These are phyloP conservation scores for Drosophila sucinea DNA, from an alignment of 1,140 invertebrate genomes.

Conservation along the genomic window DNA sequence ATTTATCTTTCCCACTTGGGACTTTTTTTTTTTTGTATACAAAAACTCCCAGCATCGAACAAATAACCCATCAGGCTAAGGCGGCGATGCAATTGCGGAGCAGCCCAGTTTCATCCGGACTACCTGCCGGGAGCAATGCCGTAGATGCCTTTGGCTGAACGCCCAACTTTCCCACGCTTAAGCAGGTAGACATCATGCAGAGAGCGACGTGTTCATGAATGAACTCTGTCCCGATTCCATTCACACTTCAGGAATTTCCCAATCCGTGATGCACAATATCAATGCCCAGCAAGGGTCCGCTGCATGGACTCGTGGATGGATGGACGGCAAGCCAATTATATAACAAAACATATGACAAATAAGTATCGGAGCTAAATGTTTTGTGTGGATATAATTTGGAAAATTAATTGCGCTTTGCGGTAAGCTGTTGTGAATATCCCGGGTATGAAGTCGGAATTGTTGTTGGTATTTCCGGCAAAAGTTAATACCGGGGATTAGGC, in stretches of 20 bases:
- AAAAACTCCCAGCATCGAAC: slow-evolving; percentile 60
- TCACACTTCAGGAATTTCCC: slow-evolving; percentile 48
- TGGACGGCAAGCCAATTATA: slow-evolving; percentile 78
- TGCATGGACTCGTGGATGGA: slow-evolving; percentile 20
- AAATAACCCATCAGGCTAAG: slow-evolving; percentile 68
- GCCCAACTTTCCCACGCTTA: slow-evolving; percentile 75
- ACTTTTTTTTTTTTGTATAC: slow-evolving; percentile 37
- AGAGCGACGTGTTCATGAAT: slow-evolving; percentile 66
- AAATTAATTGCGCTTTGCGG: slow-evolving; percentile 76
- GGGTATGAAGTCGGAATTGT: slow-evolving; percentile 11
- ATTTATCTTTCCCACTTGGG: slow-evolving; percentile 74
- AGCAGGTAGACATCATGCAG: slow-evolving; percentile 58
- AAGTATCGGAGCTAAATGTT: slow-evolving; percentile 26
- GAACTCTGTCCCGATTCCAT: slow-evolving; percentile 54
- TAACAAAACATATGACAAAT: slow-evolving; percentile 81
- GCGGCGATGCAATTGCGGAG: slow-evolving; percentile 73
- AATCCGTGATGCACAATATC: slow-evolving; percentile 43
- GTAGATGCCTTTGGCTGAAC: background rate
- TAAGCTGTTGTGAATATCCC: slow-evolving; percentile 54
- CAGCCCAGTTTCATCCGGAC: slow-evolving; percentile 59
- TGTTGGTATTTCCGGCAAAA: slow-evolving; percentile 51
- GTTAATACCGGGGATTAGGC: slow-evolving; percentile 50
- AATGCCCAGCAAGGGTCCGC: slow-evolving; percentile 29
- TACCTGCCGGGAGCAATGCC: slow-evolving; percentile 43
- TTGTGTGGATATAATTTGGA: slow-evolving; percentile 52